Evolutionary conservation across 2,888 invertebrate genomes (phyloP).

Genomic region (Nysson spinosus): DNA sequence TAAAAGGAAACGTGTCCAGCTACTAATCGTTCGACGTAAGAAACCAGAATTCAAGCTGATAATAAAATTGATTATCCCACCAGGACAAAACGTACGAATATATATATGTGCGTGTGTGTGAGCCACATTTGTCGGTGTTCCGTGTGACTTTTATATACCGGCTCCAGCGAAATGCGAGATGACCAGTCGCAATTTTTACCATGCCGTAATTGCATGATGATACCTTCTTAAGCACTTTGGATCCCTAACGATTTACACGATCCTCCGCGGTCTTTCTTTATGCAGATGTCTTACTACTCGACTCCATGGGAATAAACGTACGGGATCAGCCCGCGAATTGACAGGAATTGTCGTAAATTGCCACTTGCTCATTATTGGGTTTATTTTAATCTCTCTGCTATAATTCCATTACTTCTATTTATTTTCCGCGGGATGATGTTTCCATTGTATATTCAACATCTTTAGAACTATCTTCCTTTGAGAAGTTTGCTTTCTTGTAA

Average conservation of each 20-base stretch:
- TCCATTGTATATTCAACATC: too few relatives aligned
- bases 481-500: too few relatives aligned
- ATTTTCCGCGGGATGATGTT: too few relatives aligned
- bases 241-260: slow-evolving; percentile 59
- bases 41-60: too few relatives aligned
- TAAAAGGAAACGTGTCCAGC: too few relatives aligned
- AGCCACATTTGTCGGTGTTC: neutral
- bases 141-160: slow-evolving; percentile 26
- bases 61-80: slow-evolving; percentile 25
- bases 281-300: slow-evolving; percentile 41
- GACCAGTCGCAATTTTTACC: slow-evolving; percentile 52
- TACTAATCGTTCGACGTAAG: too few relatives aligned
- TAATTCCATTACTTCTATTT: neutral
- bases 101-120: slow-evolving; percentile 1
- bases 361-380: slow-evolving; percentile 29
- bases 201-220: slow-evolving; percentile 61
- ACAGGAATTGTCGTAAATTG: slow-evolving; percentile 26
- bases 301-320: slow-evolving; percentile 21
- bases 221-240: slow-evolving; percentile 53
- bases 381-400: neutral
- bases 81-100: slow-evolving; percentile 11
- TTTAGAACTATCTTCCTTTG: too few relatives aligned
- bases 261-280: slow-evolving; percentile 36
- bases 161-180: slow-evolving; percentile 17
- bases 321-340: slow-evolving; percentile 29